Evolutionary conservation across 2,113 vertebrate genomes (phyloP).

Genomic region (Prolemur simus): DNA sequence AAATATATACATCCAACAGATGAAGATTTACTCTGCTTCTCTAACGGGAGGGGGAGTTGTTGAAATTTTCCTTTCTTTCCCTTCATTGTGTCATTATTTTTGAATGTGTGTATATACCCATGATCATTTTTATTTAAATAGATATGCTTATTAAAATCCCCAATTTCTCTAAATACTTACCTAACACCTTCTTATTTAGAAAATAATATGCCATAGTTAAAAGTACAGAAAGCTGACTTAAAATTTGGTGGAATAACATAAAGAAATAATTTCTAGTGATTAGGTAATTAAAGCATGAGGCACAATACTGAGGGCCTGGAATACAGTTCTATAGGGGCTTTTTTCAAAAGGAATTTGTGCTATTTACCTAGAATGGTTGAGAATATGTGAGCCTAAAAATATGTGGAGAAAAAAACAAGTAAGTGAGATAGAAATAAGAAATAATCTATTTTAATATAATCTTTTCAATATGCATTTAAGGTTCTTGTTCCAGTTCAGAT

Average conservation of each 20-base stretch:
- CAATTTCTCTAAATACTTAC: not conserved
- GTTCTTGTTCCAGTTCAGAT: not conserved
- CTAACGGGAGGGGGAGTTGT: not conserved
- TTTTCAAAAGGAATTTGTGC: not conserved
- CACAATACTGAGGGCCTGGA: not conserved
- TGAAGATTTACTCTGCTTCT: not conserved
- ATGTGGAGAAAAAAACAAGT: not conserved
- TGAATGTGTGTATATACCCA: not conserved
- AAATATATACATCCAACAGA: not conserved
- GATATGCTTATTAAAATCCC: not conserved
- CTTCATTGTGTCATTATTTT: not conserved
- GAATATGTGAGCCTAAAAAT: not conserved
- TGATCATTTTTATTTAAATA: slow-evolving; percentile 28
- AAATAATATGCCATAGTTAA: not conserved
- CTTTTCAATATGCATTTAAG: not conserved
- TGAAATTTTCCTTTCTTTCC: not conserved
- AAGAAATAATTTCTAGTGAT: not conserved
- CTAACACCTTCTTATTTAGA: not conserved
- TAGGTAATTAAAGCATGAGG: not conserved
- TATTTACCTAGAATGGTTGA: not conserved
- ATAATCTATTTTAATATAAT: not conserved
- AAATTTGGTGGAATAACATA: not conserved
- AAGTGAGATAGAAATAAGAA: not conserved
- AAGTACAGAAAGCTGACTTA: not conserved
- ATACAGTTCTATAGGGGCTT: not conserved